Conservation (phyloP, 2,888 invertebrate species). For the Acronicta aceris region DNA sequence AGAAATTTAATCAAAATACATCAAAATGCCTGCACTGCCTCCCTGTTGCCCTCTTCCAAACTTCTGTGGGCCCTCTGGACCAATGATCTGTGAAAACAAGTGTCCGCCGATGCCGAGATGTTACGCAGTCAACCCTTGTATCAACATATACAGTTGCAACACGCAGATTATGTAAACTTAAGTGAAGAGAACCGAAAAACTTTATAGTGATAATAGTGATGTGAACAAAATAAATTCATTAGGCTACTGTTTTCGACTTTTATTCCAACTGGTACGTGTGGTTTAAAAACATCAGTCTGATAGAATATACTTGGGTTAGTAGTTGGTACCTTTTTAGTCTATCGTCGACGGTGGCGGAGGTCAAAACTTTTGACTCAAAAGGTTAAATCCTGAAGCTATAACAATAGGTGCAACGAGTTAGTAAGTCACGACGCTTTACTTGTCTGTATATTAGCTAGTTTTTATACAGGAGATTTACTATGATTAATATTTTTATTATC, state of each 20-base stretch:
- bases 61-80: slow-evolving; percentile 49
- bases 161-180: slow-evolving; percentile 80
- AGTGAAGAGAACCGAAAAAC: slow-evolving; percentile 35
- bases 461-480: too few relatives aligned
- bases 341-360: too few relatives aligned
- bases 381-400: too few relatives aligned
- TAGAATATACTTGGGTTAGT: background rate
- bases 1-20: slow-evolving; percentile 46
- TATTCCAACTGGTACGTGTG: slow-evolving; percentile 21
- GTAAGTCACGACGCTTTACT: too few relatives aligned
- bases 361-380: too few relatives aligned
- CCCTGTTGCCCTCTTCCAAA: slow-evolving; percentile 22
- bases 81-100: slow-evolving; percentile 63
- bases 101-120: slow-evolving; percentile 65
- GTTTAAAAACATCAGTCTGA: background rate
- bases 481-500: too few relatives aligned
- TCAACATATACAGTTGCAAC: slow-evolving; percentile 84
- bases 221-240: slow-evolving; percentile 38
- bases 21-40: slow-evolving; percentile 49
- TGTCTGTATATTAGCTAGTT: too few relatives aligned
- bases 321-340: too few relatives aligned
- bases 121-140: slow-evolving; percentile 77
- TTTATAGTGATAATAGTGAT: slow-evolving; percentile 33
- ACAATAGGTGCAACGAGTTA: too few relatives aligned
- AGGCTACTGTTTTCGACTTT: slow-evolving; percentile 23